Percentiles rank a stretch among this genome's conserved stretches.
Evolutionary conservation across 2,888 invertebrate genomes (phyloP).

Genomic region (Microchrysa polita): DNA sequence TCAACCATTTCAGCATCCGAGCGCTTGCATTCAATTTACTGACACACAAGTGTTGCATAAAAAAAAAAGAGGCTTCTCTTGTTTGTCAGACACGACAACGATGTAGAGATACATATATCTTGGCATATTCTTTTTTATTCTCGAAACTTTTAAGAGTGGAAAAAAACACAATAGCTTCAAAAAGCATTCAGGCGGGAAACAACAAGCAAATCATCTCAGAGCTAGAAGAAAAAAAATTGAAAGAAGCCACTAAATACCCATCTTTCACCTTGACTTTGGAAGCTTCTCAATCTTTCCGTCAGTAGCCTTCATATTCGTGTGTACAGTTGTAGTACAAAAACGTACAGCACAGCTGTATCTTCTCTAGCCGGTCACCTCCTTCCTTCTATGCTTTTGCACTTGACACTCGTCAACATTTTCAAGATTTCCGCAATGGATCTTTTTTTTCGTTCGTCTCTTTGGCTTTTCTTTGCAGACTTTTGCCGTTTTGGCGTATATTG

Average conservation of each 20-base stretch:
- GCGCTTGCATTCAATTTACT: constrained; percentile 39
- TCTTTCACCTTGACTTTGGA: constrained; percentile 11
- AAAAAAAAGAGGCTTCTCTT: constrained; percentile 28
- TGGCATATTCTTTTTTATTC: not conserved
- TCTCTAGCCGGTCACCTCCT: too few relatives aligned
- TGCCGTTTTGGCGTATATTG: not conserved
- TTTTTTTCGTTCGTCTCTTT: constrained; percentile 13
- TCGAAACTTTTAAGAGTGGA: too few relatives aligned
- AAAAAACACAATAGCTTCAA: not conserved
- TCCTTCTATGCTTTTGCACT: constrained; percentile 29
- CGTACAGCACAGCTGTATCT: too few relatives aligned
- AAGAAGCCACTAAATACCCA: not conserved
- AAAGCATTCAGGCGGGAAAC: not conserved
- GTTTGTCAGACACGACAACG: constrained; percentile 4
- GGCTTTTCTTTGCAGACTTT: not conserved
- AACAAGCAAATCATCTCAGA: not conserved
- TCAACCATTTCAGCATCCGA: constrained; percentile 19
- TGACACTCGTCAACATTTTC: constrained; percentile 24
- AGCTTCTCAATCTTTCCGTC: constrained; percentile 3
- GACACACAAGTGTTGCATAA: not conserved
- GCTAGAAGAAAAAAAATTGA: not conserved
- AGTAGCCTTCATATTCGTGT: not conserved
- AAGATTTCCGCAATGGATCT: constrained; percentile 38
- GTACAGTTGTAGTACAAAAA: too few relatives aligned
- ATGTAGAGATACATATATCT: not conserved